Evolutionary conservation across 2,888 invertebrate genomes (phyloP).

Genomic region (Holacanthella duospinosa): DNA sequence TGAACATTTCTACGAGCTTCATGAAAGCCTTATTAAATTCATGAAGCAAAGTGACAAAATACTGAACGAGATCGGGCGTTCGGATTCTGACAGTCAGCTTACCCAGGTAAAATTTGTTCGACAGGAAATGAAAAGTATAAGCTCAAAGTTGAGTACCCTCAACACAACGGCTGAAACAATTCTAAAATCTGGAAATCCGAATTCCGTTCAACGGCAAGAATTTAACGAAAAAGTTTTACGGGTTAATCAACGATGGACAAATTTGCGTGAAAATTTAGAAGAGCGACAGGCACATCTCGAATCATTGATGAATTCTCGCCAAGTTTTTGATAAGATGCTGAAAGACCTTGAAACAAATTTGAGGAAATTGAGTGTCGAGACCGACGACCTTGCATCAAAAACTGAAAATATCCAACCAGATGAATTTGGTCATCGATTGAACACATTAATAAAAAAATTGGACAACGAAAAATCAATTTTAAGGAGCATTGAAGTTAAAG

Average conservation of each 20-base stretch:
- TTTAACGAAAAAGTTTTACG: slow-evolving; percentile 80
- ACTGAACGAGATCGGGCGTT: not conserved
- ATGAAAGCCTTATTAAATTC: not conserved
- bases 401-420: not conserved
- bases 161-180: not conserved
- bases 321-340: slow-evolving; percentile 44
- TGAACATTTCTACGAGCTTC: not conserved
- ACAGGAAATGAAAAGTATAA: not conserved
- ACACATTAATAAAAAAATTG: not conserved
- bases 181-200: slow-evolving; percentile 53
- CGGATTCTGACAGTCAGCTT: not conserved
- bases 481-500: not conserved
- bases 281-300: slow-evolving; percentile 49
- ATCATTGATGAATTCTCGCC: not conserved
- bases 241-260: slow-evolving; percentile 74
- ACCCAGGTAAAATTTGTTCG: not conserved
- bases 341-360: slow-evolving; percentile 80
- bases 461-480: not conserved
- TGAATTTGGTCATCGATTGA: not conserved
- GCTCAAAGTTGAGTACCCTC: not conserved
- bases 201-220: slow-evolving; percentile 66
- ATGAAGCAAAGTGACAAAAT: not conserved
- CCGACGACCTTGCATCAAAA: not conserved
- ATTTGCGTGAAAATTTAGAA: slow-evolving; percentile 67
- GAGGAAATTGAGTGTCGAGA: not conserved